Base-by-base conservation (phyloP, 2,888 invertebrate genomes). In the Meiosimyza platycephala region DNA sequence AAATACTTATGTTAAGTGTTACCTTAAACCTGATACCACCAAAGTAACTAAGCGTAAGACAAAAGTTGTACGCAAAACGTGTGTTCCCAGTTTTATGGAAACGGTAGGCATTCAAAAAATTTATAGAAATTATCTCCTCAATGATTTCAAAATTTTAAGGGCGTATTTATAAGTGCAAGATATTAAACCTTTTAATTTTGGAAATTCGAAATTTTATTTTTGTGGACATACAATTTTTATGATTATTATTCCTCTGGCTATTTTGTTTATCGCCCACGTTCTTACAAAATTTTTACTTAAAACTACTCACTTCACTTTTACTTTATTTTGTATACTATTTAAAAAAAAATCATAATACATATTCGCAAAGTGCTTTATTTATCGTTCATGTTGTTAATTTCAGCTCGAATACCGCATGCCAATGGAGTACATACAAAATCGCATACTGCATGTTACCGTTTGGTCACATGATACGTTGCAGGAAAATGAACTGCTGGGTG, bases 21-120 rank as follows among this genome's bases (percentile, higher is more conserved):
- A 99, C 87, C 89, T 99, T 74, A 92, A 95, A 80, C 98, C 99
- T 11, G 98, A 99, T 86, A 92, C 93, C 28, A 92, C 92, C 72
- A 98, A 98, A 88, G 92, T 91, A 78, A 98, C 98, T 16, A 99
- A 99, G 88, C 90, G 97, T 68, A 99, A 99, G 88, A 99, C 99
- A 0, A 95, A 96, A 88, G 95, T 97, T 2, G 92, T 97, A 1
- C 93, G 94, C 80, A 93, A 94, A 78, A 96, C 95, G 84, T 95
- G 95, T 81, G 96, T 98, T 87, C 99, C 99, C 0, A 97, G 97
- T 18, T 99, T 97, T 88, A 98, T 99, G 95, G 97, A 98, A 90
- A 96, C 96, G 94, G 95, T 95, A 88, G 71, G 76, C 13, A 1
- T 6, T 3, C 13, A 68, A 51, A 3, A 28, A 28, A 28, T 28